Base-by-base conservation (phyloP, 2,113 vertebrate genomes). In the Pitta sordida region DNA sequence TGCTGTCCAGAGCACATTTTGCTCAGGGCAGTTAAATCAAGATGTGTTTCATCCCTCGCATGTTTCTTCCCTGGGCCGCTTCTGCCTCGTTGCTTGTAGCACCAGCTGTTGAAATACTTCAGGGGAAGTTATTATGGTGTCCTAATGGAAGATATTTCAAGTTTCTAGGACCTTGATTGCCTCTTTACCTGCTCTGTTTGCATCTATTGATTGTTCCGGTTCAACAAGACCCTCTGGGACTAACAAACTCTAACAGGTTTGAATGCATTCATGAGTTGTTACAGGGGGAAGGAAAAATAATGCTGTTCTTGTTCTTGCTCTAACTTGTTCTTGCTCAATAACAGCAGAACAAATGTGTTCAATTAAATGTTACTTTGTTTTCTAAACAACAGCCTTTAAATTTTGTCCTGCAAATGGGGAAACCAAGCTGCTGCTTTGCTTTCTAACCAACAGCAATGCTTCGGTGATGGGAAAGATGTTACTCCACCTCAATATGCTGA, bases 281-380 rank as follows among this genome's bases (percentile, higher is more conserved):
- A 27, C 17, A 39, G 0, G 0, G n/a, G 84, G 70, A 93, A 80
- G 77, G 39, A 81, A 92, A 77, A 91, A 91, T 67, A 74, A 77
- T 59, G 82, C 87, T 92, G 63, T 77, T 85, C 85, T 83, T n/a
- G n/a, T n/a, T n/a, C n/a, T n/a, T n/a, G n/a, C n/a, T 79, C 94
- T 83, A 74, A 83, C 53, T 90, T 79, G 65, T 68, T 93, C 81
- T 79, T 91, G 74, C 82, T 94, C 87, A 85, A 36, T 77, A 95
- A 74, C 67, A 67, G 70, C 82, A 77, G 73, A 95, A 95, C 63
- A 94, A 95, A 96, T 96, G 75, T 51, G 36, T 67, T 46, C 68
- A 83, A 96, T 96, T 95, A 90, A 96, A 90, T 78, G 73, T 96
- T 77, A 81, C 83, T 96, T 89, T 89, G 65, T 89, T 95, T 95